Evolutionary conservation across 2,113 vertebrate genomes (phyloP), one percentile per base, ranked within the genome.

Genomic region (Anser brachyrhynchus): DNA sequence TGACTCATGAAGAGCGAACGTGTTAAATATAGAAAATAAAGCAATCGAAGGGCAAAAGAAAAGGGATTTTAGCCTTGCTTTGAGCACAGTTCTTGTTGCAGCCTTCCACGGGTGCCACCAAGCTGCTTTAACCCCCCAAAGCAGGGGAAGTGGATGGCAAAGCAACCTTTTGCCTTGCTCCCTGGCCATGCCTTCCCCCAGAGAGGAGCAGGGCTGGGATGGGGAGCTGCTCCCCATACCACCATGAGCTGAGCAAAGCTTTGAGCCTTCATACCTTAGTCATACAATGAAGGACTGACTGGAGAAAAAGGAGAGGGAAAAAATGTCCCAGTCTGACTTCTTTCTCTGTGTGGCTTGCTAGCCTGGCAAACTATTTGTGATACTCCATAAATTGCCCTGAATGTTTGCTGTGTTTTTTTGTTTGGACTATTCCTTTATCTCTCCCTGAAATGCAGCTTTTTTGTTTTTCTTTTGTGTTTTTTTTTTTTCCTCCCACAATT

Each of bases 11-110:
- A 88, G 54, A 97, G 35, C 51, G 41, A 95, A 58, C 6, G 4
- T 0, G 3, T 90, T 92, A 96, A 94, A 94, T 89, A 91, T 65
- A 90, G 87, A 93, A 93, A 96, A 95, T 77, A 93, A 95, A 96
- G 87, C 88, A 91, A 96, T 78, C 66, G 81, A 90, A 91, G 75
- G 79, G 71, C 67, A 88, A 89, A 89, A 90, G 39, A 87, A 72
- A 92, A 12, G 26, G n/a, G 17, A 80, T 55, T 92, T 91, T 29
- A 89, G 55, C 26, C 73, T 44, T 62, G 65, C 66, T 95, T 91
- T 62, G 37, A 81, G 61, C n/a, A 5, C 26, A 72, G n/a, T 46
- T 86, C 88, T 88, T 80, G 80, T 52, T 84, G 54, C 35, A 92
- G 58, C 39, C 37, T 93, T 69, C 81, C 18, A 35, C 0, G 1